phyloP scores from a whole-genome alignment of 2,888 invertebrate genomes.

The Melanchra persicariae region DNA sequence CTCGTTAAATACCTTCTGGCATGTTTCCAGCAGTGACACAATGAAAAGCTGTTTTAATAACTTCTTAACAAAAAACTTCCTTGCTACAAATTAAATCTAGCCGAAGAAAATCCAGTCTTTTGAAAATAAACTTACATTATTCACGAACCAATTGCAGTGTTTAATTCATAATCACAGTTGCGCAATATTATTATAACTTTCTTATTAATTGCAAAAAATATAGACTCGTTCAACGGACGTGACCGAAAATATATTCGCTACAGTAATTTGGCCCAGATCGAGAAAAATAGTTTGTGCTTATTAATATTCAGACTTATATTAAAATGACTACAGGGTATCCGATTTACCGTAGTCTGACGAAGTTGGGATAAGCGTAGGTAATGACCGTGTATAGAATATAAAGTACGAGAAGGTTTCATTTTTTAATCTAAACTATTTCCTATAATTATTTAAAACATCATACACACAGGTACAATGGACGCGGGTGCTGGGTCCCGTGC shows the following conservation, averaged over 20 bases:
- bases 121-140: constrained; percentile 5
- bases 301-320: constrained; percentile 20
- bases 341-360: not conserved
- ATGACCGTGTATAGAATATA: too few relatives aligned
- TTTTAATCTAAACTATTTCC: too few relatives aligned
- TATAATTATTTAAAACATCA: too few relatives aligned
- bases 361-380: not conserved
- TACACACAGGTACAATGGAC: too few relatives aligned
- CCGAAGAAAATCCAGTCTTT: not conserved
- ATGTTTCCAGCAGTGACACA: not conserved
- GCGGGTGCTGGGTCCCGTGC: too few relatives aligned
- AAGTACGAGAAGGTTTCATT: too few relatives aligned
- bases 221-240: not conserved
- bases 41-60: not conserved
- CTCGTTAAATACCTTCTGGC: not conserved
- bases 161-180: constrained; percentile 27
- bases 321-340: not conserved
- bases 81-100: not conserved
- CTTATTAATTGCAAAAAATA: constrained; percentile 35
- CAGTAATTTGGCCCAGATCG: not conserved
- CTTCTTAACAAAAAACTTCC: not conserved
- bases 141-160: constrained; percentile 4
- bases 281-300: constrained; percentile 5
- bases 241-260: constrained; percentile 12
- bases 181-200: constrained; percentile 32